These are phyloP conservation scores for Oncorhynchus gorbuscha DNA, from an alignment of 2,113 vertebrate species.

Conservation along the genomic window DNA sequence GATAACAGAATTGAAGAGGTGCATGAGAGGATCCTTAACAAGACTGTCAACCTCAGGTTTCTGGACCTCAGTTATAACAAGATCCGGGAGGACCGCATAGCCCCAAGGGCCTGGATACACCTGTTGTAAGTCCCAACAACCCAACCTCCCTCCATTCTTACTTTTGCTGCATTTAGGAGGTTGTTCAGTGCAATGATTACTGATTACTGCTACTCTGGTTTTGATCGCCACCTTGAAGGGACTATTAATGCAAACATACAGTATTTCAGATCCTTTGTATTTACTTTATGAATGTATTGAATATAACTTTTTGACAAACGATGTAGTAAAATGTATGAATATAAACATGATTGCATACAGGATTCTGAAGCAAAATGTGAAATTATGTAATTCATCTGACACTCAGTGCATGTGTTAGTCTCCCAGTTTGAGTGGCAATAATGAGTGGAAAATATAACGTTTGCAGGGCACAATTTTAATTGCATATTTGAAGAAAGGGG, in stretches of 20 bases:
- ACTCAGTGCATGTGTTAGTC: not conserved
- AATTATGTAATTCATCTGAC: not conserved
- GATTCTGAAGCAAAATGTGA: too few species aligned
- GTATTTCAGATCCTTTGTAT: not conserved
- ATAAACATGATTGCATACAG: too few species aligned
- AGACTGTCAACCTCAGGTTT: conserved; percentile 53
- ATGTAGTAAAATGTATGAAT: not conserved
- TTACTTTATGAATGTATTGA: not conserved
- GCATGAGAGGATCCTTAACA: conserved; percentile 58
- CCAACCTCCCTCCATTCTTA: not conserved
- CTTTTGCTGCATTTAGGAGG: not conserved
- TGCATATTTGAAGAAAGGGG: conserved; percentile 1
- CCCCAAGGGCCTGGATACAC: conserved; percentile 60
- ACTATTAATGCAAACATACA: not conserved
- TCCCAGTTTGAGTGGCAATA: not conserved
- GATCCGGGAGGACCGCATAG: conserved; percentile 64
- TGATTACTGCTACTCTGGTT: not conserved
- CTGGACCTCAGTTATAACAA: conserved; percentile 67
- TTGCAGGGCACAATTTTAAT: not conserved
- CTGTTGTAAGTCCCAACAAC: conserved; percentile 52
- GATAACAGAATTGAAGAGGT: conserved; percentile 66
- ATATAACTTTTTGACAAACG: not conserved
- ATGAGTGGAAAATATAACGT: not conserved
- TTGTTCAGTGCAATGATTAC: not conserved
- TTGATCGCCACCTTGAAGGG: conserved; percentile 15